Conservation (phyloP, 2,113 vertebrate genomes). For the Argyrosomus japonicus region DNA sequence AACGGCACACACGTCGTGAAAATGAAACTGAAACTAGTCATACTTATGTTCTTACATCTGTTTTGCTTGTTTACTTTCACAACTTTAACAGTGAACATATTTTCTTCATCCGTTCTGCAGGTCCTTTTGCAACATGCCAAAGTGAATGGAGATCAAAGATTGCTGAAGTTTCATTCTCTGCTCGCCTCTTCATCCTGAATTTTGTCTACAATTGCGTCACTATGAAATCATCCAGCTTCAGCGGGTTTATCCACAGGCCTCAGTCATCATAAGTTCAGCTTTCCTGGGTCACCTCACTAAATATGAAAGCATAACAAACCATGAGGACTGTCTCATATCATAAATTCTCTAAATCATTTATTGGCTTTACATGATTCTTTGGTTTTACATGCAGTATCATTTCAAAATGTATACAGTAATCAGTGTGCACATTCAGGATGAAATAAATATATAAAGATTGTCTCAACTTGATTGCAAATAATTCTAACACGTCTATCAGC, state of each 20-base stretch:
- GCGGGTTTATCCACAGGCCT: not conserved
- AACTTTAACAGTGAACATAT: slow-evolving; percentile 24
- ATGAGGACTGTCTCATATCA: not conserved
- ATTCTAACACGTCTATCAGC: not conserved
- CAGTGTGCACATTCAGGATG: not conserved
- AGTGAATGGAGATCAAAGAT: slow-evolving; percentile 85
- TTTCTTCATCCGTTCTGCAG: slow-evolving; percentile 74
- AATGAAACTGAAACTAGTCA: not conserved
- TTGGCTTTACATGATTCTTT: slow-evolving; percentile 24
- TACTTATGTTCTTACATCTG: not conserved
- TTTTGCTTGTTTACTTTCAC: not conserved
- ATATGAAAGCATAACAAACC: slow-evolving; percentile 6
- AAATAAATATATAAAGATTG: slow-evolving; percentile 53
- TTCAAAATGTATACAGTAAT: not conserved
- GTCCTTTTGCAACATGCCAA: slow-evolving; percentile 89
- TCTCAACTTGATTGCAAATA: slow-evolving; percentile 27
- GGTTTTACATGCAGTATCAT: not conserved
- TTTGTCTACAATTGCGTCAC: not conserved
- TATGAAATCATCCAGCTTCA: slow-evolving; percentile 17
- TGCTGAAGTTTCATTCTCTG: slow-evolving; percentile 87
- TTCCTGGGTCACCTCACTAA: not conserved
- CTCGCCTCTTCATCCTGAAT: slow-evolving; percentile 80
- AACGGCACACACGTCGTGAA: not conserved
- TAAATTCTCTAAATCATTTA: not conserved
- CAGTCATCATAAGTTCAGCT: not conserved